Conservation (phyloP, 2,888 invertebrate genomes). For the Chrysolina haemoptera region DNA sequence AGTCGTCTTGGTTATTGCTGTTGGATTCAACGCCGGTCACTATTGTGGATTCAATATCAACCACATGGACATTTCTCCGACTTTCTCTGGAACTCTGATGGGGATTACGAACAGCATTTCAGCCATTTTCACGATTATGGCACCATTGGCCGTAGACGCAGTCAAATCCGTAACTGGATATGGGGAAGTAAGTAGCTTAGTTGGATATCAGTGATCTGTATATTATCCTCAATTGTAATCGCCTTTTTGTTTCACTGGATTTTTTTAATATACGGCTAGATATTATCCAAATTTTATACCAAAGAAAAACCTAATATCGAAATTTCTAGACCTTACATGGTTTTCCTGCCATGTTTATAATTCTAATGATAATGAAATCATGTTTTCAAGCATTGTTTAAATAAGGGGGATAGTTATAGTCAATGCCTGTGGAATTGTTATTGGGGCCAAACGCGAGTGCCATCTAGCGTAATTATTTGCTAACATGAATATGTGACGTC, state of each 20-base stretch:
- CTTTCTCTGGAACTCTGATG: constrained; percentile 88
- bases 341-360: too few species aligned
- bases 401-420: too few species aligned
- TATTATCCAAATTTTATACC: too few species aligned
- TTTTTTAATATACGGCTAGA: background rate
- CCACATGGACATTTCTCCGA: constrained; percentile 88
- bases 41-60: constrained; percentile 84
- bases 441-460: too few species aligned
- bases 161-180: constrained; percentile 68
- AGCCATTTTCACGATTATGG: constrained; percentile 84
- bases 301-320: too few species aligned
- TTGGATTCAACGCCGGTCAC: constrained; percentile 82
- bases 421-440: too few species aligned
- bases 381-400: too few species aligned
- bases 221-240: background rate
- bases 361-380: too few species aligned
- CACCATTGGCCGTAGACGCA: constrained; percentile 81
- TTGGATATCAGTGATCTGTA: too few species aligned
- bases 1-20: constrained; percentile 78
- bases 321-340: too few species aligned
- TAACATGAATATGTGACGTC: too few species aligned
- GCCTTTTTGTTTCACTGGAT: background rate
- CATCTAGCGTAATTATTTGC: too few species aligned
- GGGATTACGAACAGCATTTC: constrained; percentile 86
- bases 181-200: constrained; percentile 33